A percentile compares a stretch with the other conserved stretches of the same genome.
Conservation (phyloP, 2,888 invertebrate genomes). For the Acrocera orbiculus region DNA sequence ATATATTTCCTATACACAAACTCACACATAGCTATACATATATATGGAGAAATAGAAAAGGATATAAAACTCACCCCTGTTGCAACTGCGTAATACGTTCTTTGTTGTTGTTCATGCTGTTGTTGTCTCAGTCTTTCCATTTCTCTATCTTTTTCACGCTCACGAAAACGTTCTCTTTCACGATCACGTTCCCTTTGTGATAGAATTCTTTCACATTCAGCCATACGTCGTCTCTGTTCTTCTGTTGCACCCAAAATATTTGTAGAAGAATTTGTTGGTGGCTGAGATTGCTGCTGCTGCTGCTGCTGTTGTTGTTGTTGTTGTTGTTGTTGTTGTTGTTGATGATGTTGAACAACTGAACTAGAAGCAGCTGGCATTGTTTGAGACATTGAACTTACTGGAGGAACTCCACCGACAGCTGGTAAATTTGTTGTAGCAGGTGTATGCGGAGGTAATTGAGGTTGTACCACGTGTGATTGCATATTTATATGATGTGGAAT, state of each 20-base stretch:
- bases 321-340: not conserved
- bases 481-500: constrained; percentile 8
- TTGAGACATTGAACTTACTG: not conserved
- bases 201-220: constrained; percentile 9
- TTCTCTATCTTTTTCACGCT: constrained; percentile 11
- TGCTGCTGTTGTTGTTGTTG: not conserved
- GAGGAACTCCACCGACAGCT: constrained; percentile 3
- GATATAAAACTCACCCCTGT: constrained; percentile 9
- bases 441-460: constrained; percentile 7
- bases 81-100: constrained; percentile 12
- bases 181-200: constrained; percentile 3
- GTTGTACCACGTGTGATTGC: constrained; percentile 9
- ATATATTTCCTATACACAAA: too few relatives aligned
- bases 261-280: not conserved
- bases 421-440: constrained; percentile 6
- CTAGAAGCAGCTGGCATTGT: not conserved
- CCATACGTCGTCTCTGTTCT: constrained; percentile 10
- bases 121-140: constrained; percentile 9
- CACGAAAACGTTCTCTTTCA: constrained; percentile 7
- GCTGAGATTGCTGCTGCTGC: not conserved
- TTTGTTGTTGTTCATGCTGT: constrained; percentile 18
- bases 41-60: not conserved
- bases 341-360: not conserved
- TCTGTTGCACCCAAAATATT: constrained; percentile 8
- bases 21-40: too few relatives aligned